Percentiles rank a stretch among this genome's conserved stretches.
phyloP scores from a whole-genome alignment of 2,888 invertebrate species.

The Drosophila neotestacea region DNA sequence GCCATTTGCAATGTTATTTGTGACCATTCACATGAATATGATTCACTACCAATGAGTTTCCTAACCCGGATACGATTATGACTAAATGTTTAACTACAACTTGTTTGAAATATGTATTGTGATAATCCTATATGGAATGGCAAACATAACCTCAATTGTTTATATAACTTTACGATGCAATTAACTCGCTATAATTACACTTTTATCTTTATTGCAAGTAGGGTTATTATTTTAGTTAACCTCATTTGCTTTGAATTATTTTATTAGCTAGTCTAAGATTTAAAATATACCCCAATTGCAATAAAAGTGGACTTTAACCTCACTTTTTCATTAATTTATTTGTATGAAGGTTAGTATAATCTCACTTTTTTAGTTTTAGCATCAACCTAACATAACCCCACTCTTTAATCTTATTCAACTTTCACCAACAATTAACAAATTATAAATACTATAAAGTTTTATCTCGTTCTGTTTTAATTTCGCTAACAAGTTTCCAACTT shows the following conservation, averaged over 20 bases:
- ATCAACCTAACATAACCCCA: neutral
- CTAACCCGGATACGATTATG: conserved; percentile 6
- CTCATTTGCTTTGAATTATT: too few species aligned
- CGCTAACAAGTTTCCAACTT: neutral
- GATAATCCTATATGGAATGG: neutral
- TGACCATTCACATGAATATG: conserved; percentile 39
- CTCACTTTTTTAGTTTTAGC: too few species aligned
- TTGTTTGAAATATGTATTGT: neutral
- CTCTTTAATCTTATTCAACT: neutral
- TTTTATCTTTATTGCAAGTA: neutral
- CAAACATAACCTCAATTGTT: conserved; percentile 13
- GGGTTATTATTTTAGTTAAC: too few species aligned
- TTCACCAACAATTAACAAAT: neutral
- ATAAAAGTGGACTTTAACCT: too few species aligned
- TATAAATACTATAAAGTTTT: neutral
- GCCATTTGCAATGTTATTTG: conserved; percentile 32
- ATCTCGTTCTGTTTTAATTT: neutral
- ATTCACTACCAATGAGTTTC: conserved; percentile 30
- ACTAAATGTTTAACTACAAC: neutral
- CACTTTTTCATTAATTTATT: neutral
- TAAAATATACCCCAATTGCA: too few species aligned
- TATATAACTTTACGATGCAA: conserved; percentile 15
- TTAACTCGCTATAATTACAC: neutral
- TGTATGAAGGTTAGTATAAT: too few species aligned
- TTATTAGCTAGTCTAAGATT: too few species aligned